Base-by-base conservation (phyloP, 2,888 invertebrate species). In the Eupithecia subfuscata region DNA sequence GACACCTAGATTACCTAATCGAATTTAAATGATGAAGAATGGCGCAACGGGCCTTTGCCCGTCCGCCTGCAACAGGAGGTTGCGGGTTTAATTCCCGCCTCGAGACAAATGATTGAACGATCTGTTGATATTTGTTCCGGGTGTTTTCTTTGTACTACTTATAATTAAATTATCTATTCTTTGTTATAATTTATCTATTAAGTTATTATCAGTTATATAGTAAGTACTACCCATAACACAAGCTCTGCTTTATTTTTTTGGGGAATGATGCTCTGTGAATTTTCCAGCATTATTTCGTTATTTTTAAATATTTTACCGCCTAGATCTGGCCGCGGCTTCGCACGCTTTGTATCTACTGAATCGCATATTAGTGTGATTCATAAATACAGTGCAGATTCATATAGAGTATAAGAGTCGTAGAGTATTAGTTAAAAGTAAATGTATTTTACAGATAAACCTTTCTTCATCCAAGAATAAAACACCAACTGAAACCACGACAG, bases 371-470 rank as follows among this genome's bases (percentile, higher is more conserved):
- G 11, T 52, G n/a, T n/a, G n/a, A 52, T 52, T 52, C n/a, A 52
- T 11, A 48, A 18, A 18, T 11, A 22, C 22, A 11, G 52, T 22
- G 52, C 22, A 56, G 48, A 2, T 56, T 56, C 52, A 11, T 52
- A 52, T 9, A 12, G 22, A 25, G 22, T 43, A 43, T 43, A 40
- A 40, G 40, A 40, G 43, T 43, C 0, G 16, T 45, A 45, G 45
- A 45, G 45, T 56, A 22, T 9, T 52, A 22, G 52, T 60, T n/a
- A 25, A 60, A 14, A 60, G 3, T 6, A 2, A 64, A 18, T 48
- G 2, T 68, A 64, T 0, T 71, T 74, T 74, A 37, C 76, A 77
- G 77, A 70, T 73, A 16, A 77, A 48, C 34, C 22, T 70, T 63
- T 56, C 71, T 6, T 63, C 18, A 22, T 9, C 18, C n/a, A 77